Percentiles rank a stretch among this genome's conserved stretches.
These are phyloP conservation scores for Typhlomys cinereus DNA, from an alignment of 2,113 vertebrate species.

Conservation along the genomic window DNA sequence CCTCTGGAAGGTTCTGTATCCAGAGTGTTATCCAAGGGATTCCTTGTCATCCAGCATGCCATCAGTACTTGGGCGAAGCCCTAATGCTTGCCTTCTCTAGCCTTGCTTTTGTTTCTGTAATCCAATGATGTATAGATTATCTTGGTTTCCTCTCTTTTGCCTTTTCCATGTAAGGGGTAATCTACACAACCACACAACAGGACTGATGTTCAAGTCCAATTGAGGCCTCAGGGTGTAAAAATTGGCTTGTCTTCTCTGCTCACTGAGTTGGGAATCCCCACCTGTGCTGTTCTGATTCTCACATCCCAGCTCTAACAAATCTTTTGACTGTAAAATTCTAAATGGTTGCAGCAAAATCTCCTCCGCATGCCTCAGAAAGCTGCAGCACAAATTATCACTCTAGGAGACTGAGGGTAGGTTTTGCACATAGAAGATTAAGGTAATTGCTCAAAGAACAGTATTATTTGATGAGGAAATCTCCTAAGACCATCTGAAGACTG, in stretches of 20 bases:
- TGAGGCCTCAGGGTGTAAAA: background rate
- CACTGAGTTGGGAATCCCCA: background rate
- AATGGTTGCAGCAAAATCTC: background rate
- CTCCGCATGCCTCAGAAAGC: background rate
- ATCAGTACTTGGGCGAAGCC: background rate
- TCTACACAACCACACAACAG: background rate
- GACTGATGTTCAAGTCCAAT: background rate
- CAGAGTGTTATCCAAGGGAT: background rate
- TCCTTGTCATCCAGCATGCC: background rate
- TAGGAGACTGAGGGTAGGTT: conserved; percentile 14
- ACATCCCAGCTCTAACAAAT: background rate
- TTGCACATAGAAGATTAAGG: conserved; percentile 27
- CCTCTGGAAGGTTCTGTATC: background rate
- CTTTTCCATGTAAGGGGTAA: background rate
- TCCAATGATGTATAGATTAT: background rate
- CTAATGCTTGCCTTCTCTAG: background rate
- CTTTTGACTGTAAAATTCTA: conserved; percentile 23
- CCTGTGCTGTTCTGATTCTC: background rate
- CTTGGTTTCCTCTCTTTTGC: background rate
- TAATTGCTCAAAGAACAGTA: conserved; percentile 13
- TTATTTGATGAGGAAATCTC: conserved; percentile 8
- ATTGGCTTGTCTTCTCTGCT: background rate
- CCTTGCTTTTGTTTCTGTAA: background rate
- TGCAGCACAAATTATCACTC: background rate
- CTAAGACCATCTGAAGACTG: background rate